phyloP scores from a whole-genome alignment of 2,888 invertebrate species.

The Malacosoma neustria region DNA sequence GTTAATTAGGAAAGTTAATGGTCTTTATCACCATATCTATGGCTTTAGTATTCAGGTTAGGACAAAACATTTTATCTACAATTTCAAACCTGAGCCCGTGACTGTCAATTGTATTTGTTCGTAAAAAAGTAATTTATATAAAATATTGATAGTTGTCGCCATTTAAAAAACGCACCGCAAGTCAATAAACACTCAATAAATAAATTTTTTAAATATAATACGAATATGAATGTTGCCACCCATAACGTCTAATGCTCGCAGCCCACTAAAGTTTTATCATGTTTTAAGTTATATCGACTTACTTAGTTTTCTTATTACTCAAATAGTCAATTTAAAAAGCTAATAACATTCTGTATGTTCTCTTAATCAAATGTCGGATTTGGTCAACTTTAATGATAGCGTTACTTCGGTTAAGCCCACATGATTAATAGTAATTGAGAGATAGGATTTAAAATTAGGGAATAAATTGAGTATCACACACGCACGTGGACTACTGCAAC shows the following conservation, averaged over 20 bases:
- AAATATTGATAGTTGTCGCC: no score
- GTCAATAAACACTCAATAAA: no score
- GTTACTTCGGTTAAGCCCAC: conserved; percentile 49
- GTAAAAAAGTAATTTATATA: no score
- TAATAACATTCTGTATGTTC: conserved; percentile 32
- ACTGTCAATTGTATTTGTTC: no score
- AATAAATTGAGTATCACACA: conserved; percentile 21
- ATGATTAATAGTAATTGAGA: conserved; percentile 53
- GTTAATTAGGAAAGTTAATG: no score
- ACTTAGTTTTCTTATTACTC: conserved; percentile 6
- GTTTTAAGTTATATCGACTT: background rate
- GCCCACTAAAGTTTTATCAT: background rate
- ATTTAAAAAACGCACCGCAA: no score
- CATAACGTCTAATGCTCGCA: background rate
- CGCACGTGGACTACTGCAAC: conserved; percentile 12
- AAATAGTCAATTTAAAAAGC: conserved; percentile 10
- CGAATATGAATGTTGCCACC: no score
- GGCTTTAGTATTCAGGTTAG: no score
- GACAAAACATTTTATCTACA: no score
- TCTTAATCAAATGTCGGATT: conserved; percentile 71
- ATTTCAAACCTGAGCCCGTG: no score
- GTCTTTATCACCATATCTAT: no score
- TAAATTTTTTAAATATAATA: no score
- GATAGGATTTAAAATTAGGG: conserved; percentile 41
- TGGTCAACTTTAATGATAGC: conserved; percentile 62